Base-by-base conservation (phyloP, 2,113 vertebrate genomes). In the Parotia lawesii region DNA sequence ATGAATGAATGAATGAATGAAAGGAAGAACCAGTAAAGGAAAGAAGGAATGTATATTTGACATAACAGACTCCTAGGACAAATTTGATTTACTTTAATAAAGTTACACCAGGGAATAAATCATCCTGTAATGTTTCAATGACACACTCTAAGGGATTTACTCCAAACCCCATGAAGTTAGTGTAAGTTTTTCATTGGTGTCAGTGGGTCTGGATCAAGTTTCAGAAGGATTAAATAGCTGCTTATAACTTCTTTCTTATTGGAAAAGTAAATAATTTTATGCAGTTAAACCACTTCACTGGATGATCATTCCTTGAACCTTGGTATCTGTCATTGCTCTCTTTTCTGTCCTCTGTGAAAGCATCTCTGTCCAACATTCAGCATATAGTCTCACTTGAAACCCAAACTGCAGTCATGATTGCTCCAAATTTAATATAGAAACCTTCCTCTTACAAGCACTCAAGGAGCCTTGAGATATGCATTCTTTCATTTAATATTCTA, bases 401-500 rank as follows among this genome's bases (percentile, higher is more conserved):
- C 12, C 56, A 67, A 7, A 56, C 6, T 58, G 15, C 22, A 54
- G 18, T 33, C 31, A 67, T 8, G 5, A 6, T 70, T 75, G 20
- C 24, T 87, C 6, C 35, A 87, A 64, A 84, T 75, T 85, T 84
- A 12, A 12, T 58, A 50, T 4, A 56, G 51, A 81, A 89, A 78
- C 54, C 8, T 67, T 78, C 16, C 10, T 27, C 25, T 86, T 65
- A 28, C 7, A 40, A 11, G 21, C 0, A 0, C 5, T 33, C 20
- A 40, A 53, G 35, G 3, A 73, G 1, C 12, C 33, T 64, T 83
- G 44, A 2, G 1, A 69, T 37, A 69, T 5, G 29, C 1, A 0
- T 42, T 42, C 47, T 79, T 74, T 82, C 16, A 82, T 56, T 74
- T 64, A 47, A 42, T 58, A 67, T 87, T 71, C 8, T 45, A 14